These are phyloP conservation scores for Coregonus clupeaformis DNA, from an alignment of 2,113 vertebrate genomes.

Conservation along the genomic window DNA sequence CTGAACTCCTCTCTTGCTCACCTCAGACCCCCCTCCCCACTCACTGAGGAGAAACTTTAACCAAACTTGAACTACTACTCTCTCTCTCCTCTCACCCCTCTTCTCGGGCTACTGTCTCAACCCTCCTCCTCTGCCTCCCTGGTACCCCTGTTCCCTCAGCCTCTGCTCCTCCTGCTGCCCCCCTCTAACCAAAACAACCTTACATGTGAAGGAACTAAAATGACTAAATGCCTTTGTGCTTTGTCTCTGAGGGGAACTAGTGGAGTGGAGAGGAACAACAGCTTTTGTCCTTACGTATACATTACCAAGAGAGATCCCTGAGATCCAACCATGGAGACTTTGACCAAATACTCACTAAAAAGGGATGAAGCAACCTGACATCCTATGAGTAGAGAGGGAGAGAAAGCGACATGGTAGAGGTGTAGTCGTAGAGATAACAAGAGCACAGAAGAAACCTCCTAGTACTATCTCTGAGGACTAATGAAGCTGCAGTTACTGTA, in stretches of 20 bases:
- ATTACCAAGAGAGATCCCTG: constrained; percentile 3
- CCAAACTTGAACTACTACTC: constrained; percentile 41
- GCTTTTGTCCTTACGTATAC: constrained; percentile 14
- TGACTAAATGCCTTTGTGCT: constrained; percentile 57
- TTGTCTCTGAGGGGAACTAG: constrained; percentile 25
- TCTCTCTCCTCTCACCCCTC: constrained; percentile 49
- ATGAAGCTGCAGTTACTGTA: constrained; percentile 36
- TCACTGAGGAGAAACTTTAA: constrained; percentile 49
- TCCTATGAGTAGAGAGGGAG: constrained; percentile 3
- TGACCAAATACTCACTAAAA: constrained; percentile 33
- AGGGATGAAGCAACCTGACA: background rate
- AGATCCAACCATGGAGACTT: constrained; percentile 3
- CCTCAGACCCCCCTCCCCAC: constrained; percentile 23
- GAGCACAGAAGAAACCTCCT: constrained; percentile 58
- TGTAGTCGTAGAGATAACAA: constrained; percentile 29
- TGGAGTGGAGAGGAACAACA: constrained; percentile 15
- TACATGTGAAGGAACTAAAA: constrained; percentile 32
- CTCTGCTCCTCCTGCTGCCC: constrained; percentile 14
- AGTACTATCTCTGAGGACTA: constrained; percentile 18
- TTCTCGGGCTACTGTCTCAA: constrained; percentile 47
- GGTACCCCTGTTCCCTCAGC: background rate
- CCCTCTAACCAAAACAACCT: constrained; percentile 37
- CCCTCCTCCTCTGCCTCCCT: background rate
- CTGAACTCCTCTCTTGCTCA: constrained; percentile 25
- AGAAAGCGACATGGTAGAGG: constrained; percentile 20